These are phyloP conservation scores for Sinocyclocheilus maitianheensis DNA, from an alignment of 2,113 vertebrate genomes.

Conservation along the genomic window DNA sequence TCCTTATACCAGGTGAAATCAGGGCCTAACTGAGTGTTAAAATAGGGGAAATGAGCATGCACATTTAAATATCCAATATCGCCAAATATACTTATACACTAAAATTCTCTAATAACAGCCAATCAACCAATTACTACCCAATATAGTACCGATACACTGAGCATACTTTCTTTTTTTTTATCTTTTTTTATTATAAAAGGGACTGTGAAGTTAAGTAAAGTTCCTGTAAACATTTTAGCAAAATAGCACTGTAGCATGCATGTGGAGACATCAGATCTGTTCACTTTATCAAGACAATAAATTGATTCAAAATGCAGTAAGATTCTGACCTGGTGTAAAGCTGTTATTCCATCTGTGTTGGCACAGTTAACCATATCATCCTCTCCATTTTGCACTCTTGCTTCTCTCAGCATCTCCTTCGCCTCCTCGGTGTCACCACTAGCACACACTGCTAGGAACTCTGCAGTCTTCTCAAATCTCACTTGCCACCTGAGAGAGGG, in stretches of 20 bases:
- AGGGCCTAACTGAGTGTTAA: neutral
- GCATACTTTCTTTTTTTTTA: no score
- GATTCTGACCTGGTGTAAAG: slow-evolving; percentile 83
- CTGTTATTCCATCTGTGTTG: slow-evolving; percentile 89
- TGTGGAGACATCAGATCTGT: neutral
- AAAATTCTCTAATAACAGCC: neutral
- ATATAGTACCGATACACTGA: neutral
- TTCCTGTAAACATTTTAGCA: neutral
- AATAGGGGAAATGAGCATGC: neutral
- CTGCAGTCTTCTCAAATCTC: slow-evolving; percentile 84
- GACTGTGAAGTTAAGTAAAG: neutral
- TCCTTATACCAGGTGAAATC: no score
- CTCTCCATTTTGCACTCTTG: slow-evolving; percentile 44
- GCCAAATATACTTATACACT: neutral
- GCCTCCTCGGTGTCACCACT: slow-evolving; percentile 86
- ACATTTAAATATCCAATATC: neutral
- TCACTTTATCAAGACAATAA: neutral
- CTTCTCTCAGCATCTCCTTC: slow-evolving; percentile 78
- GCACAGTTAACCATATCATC: slow-evolving; percentile 77
- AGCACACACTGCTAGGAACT: slow-evolving; percentile 87
- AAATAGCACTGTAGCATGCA: neutral
- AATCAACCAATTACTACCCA: neutral
- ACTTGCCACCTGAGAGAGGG: slow-evolving; percentile 72
- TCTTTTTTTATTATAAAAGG: neutral
- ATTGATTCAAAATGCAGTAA: neutral